Conservation (phyloP, 2,797 vertebrate genomes). For the Aselliscus stoliczkanus region DNA sequence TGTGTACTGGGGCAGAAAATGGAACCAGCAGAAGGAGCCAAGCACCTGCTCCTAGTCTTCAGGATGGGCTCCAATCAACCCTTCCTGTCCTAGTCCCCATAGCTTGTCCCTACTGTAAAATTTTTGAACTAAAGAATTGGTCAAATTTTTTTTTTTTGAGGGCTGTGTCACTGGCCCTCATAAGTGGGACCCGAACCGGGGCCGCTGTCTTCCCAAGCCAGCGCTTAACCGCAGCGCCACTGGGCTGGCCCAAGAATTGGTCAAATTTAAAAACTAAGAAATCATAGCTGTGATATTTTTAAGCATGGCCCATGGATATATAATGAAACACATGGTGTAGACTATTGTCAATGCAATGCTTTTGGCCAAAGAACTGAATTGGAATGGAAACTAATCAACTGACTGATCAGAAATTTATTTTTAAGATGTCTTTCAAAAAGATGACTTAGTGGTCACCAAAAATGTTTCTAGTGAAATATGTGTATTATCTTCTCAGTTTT, state of each 20-base stretch:
- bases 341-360: neutral
- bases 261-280: neutral
- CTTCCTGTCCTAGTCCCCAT: neutral
- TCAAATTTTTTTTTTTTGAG: too few species aligned
- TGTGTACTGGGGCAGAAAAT: slow-evolving; percentile 32
- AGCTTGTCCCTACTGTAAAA: neutral
- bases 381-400: neutral
- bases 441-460: neutral
- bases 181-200: too few species aligned
- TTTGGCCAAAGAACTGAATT: neutral
- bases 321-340: neutral
- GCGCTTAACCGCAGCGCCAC: too few species aligned
- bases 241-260: too few species aligned
- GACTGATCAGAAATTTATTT: slow-evolving; percentile 21
- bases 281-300: neutral
- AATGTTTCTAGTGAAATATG: neutral
- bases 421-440: neutral
- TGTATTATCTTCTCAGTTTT: neutral
- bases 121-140: neutral
- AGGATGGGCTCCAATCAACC: neutral
- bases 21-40: slow-evolving; percentile 13
- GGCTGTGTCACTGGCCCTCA: too few species aligned
- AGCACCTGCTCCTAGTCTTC: neutral
- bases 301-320: neutral
- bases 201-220: too few species aligned